These are phyloP conservation scores for Lagenorhynchus albirostris DNA, from an alignment of 2,113 vertebrate species.

Conservation along the genomic window DNA sequence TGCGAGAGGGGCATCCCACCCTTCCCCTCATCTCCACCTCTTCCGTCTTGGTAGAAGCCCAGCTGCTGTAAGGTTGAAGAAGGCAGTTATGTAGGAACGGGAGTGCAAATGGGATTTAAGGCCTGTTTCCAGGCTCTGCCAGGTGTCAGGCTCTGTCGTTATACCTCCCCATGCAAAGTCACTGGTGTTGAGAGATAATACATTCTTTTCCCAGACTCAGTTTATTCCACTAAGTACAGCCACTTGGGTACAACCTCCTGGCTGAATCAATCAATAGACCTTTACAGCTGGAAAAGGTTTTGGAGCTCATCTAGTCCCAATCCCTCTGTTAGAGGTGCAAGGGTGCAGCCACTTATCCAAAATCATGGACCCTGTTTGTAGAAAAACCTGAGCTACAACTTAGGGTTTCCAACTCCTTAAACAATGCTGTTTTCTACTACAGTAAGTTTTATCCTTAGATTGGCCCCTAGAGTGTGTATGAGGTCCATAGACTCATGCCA, in stretches of 20 bases:
- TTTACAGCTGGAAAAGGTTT: background rate
- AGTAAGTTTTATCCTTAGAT: background rate
- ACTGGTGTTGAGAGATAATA: background rate
- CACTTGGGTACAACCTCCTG: background rate
- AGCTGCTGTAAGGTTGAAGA: background rate
- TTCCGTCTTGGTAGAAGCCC: background rate
- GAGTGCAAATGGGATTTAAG: background rate
- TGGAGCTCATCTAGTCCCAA: background rate
- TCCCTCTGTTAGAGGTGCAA: background rate
- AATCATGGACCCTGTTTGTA: background rate
- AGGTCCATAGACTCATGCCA: background rate
- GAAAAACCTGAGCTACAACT: background rate
- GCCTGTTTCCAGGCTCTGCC: background rate
- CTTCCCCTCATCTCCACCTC: background rate
- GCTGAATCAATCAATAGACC: background rate
- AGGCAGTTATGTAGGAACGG: background rate
- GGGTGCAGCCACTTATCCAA: background rate
- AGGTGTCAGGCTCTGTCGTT: background rate
- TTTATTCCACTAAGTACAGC: background rate
- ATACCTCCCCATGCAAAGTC: background rate
- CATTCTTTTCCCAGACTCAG: background rate
- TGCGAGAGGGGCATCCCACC: background rate
- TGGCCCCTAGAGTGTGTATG: background rate
- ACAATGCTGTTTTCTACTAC: background rate
- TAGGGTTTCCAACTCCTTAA: background rate